Conservation (phyloP, 2,113 vertebrate genomes). For the Psilopsiagon aymara region DNA sequence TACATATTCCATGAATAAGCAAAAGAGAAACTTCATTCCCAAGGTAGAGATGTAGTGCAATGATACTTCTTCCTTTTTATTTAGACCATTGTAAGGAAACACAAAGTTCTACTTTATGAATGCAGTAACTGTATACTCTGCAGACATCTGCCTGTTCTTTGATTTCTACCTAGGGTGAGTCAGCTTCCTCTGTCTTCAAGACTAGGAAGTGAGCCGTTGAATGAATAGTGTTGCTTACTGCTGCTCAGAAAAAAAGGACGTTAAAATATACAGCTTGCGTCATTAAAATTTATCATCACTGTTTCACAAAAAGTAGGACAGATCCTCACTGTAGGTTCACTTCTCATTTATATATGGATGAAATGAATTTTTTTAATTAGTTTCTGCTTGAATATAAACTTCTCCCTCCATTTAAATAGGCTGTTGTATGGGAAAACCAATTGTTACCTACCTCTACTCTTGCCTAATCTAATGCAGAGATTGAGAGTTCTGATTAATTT, state of each 20-base stretch:
- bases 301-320: neutral
- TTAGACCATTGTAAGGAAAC: neutral
- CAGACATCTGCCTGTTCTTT: constrained; percentile 42
- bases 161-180: constrained; percentile 26
- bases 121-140: neutral
- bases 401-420: neutral
- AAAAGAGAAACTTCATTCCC: neutral
- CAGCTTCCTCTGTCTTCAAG: constrained; percentile 24
- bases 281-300: constrained; percentile 1
- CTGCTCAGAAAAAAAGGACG: neutral
- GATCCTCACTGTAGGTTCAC: neutral
- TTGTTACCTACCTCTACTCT: neutral
- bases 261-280: neutral
- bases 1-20: neutral
- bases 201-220: constrained; percentile 1
- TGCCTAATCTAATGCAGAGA: neutral
- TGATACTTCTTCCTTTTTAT: constrained; percentile 6
- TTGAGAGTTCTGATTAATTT: neutral
- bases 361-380: neutral
- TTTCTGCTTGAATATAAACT: neutral
- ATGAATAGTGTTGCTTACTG: neutral
- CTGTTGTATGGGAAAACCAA: neutral
- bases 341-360: neutral
- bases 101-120: constrained; percentile 5
- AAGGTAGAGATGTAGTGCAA: neutral